These are phyloP conservation scores for Cephus nigrinus DNA, from an alignment of 2,888 invertebrate genomes.

Conservation along the genomic window DNA sequence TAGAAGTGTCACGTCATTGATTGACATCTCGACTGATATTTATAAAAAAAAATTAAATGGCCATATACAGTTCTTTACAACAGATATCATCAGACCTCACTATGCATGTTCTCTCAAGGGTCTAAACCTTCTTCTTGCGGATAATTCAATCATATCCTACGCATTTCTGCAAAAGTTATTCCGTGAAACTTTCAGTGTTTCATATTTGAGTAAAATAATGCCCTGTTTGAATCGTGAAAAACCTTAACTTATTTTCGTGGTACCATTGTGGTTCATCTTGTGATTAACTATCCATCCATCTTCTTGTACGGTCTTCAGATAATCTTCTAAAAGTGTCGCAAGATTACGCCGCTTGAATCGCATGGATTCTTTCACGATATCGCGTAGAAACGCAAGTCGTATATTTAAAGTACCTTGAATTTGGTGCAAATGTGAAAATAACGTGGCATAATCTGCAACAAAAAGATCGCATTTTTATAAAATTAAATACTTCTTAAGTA, in stretches of 20 bases:
- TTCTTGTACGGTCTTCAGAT: conserved; percentile 67
- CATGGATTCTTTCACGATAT: conserved; percentile 80
- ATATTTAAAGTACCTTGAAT: conserved; percentile 77
- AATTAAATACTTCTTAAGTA: not conserved
- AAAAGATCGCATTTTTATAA: conserved; percentile 31
- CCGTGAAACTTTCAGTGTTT: not conserved
- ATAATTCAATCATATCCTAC: conserved; percentile 12
- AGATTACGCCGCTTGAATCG: conserved; percentile 82
- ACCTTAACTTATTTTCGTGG: conserved; percentile 59
- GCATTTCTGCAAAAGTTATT: not conserved
- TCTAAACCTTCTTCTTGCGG: conserved; percentile 6
- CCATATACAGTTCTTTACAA: conserved; percentile 12
- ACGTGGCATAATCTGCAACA: conserved; percentile 76
- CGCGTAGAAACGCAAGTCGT: conserved; percentile 77
- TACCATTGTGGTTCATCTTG: conserved; percentile 62
- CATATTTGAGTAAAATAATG: conserved; percentile 25
- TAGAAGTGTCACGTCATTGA: conserved; percentile 9
- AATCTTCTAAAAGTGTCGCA: conserved; percentile 77
- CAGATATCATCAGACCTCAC: conserved; percentile 18
- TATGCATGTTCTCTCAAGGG: conserved; percentile 10
- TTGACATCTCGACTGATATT: conserved; percentile 10
- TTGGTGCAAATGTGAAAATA: conserved; percentile 77
- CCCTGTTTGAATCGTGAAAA: conserved; percentile 37
- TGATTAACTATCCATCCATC: conserved; percentile 57
- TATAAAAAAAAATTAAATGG: conserved; percentile 9